Base-by-base conservation (phyloP, 2,113 vertebrate species). In the Amia ocellicauda region DNA sequence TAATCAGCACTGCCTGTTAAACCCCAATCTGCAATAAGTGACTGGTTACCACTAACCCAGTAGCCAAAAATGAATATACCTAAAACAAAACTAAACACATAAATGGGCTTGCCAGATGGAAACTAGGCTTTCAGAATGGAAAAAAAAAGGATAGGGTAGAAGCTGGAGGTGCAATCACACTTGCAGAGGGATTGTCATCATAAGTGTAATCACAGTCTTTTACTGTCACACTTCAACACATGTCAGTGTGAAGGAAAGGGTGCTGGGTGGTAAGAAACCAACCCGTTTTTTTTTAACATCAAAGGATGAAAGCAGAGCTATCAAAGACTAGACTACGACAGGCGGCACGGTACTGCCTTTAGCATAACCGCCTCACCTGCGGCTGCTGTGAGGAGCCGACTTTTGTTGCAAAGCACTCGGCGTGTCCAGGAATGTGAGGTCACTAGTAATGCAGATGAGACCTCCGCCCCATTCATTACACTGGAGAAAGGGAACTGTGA, bases 371-470 rank as follows among this genome's bases (percentile, higher is more conserved):
- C 17, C 47, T 50, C 17, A 13, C 16, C 20, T 50, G 47, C 16
- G 20, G 20, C 17, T 50, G 7, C 47, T 50, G 16, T 14, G 3
- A 22, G 23, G 51, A 53, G 24, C 51, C 10, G 24, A 3, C 20
- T 53, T 23, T 53, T 53, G 51, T 4, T 53, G 51, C 2, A 9
- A 4, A 23, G 20, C 51, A 3, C 24, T 11, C 24, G 10, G 20
- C 51, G 24, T 53, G 24, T 53, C 51, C 51, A 53, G 24, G 51
- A 53, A 53, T 53, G 51, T 53, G 8, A 1, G 51, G 51, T 16
- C 20, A 23, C 7, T 11, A 20, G 51, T 14, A 53, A 20, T 4
- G 20, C 20, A 11, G 9, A 53, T n/a, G 20, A 8, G 7, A 16
- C 16, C 51, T 53, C 20, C 16, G 23, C 20, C 20, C 16, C 20